Evolutionary conservation across 2,113 vertebrate genomes (phyloP), one percentile per base, ranked within the genome.

Genomic region (Anseranas semipalmata): DNA sequence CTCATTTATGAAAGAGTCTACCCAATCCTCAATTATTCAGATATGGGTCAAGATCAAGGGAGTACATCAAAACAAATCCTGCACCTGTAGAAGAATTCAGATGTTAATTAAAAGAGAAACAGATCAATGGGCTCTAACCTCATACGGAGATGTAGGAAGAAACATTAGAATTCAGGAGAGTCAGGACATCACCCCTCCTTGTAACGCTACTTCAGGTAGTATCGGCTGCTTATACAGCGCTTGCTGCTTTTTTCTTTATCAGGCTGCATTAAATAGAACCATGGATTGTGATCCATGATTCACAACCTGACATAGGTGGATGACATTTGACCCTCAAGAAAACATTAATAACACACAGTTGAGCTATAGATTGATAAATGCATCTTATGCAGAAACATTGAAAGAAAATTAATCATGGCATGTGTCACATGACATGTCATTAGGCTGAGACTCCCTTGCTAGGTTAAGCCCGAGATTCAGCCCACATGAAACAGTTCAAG

Each of bases 1-100:
- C 72, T 95, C 95, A 91, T 97, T 96, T 96, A 96, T 92, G 95
- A 97, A 96, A 93, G 85, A 95, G 89, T 96, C 83, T 95, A 97
- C 92, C 68, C 67, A 91, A 95, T 83, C 87, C 91, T 96, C 96
- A 94, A 95, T 98, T 97, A 96, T 95, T 97, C 91, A 97, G 91
- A 95, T 94, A 93, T 18, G 72, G 91, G 87, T 97, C 89, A 90
- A 96, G 97, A 96, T 96, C 94, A 97, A 97, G 93, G 68, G 89
- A 96, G 73, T 76, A 89, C 74, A 96, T 96, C 92, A 95, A 96
- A 97, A 97, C 92, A 91, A 92, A 88, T 56, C 78, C 83, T 79
- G 68, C 81, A 96, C 91, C 90, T 96, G 70, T 55, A 76, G 55
- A 82, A 94, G 87, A 95, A 96, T 85, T 89, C 80, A 95, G 72